phyloP scores from a whole-genome alignment of 2,797 vertebrate species.

The Chromis chromis region DNA sequence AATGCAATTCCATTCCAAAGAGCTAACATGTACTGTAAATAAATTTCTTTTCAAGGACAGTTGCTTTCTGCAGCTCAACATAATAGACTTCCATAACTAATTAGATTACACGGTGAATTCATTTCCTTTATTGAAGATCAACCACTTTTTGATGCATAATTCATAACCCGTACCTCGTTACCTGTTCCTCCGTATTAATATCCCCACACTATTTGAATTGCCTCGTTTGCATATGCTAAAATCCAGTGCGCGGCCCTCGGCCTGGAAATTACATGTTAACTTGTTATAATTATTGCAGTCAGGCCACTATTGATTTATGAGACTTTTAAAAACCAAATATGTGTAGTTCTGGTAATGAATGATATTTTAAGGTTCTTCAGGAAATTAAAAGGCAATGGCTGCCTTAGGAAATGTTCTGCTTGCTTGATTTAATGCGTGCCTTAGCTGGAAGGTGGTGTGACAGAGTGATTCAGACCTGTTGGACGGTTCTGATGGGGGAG shows the following conservation, averaged over 20 bases:
- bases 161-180: constrained; percentile 99
- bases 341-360: constrained; percentile 99
- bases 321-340: constrained; percentile 99
- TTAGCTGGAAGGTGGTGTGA: constrained; percentile 99
- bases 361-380: constrained; percentile 99
- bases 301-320: constrained; percentile 99
- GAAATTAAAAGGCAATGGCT: constrained; percentile 99
- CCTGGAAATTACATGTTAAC: constrained; percentile 99
- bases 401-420: constrained; percentile 99
- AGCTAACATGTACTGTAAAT: constrained; percentile 99
- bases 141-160: constrained; percentile 99
- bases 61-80: constrained; percentile 99
- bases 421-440: constrained; percentile 99
- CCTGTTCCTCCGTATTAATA: constrained; percentile 99
- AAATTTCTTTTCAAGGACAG: constrained; percentile 99
- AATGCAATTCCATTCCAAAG: constrained; percentile 95
- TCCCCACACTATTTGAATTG: constrained; percentile 99
- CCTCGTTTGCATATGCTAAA: constrained; percentile 99
- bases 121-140: constrained; percentile 99
- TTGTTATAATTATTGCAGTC: constrained; percentile 99
- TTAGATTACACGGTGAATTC: constrained; percentile 99
- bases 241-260: constrained; percentile 96
- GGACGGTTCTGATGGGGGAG: constrained; percentile 98
- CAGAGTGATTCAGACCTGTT: constrained; percentile 99
- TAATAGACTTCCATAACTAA: constrained; percentile 99